A percentile compares a stretch with the other conserved stretches of the same genome.
Conservation (phyloP, 2,797 vertebrate species). For the Thalassophryne amazonica region DNA sequence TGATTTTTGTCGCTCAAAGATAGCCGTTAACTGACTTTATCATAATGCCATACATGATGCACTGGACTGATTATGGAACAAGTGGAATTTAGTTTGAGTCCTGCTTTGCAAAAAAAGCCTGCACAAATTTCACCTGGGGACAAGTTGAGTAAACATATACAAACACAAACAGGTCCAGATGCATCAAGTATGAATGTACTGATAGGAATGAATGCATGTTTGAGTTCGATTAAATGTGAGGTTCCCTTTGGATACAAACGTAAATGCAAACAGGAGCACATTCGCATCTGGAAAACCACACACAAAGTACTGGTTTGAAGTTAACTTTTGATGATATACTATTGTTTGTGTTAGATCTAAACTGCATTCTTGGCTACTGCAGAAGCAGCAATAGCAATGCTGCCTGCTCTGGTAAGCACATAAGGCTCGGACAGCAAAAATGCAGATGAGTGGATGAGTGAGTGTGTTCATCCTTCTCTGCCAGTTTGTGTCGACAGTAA, state of each 20-base stretch:
- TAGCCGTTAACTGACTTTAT: no score
- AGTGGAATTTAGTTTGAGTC: no score
- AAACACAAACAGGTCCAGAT: not conserved
- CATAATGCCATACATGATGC: no score
- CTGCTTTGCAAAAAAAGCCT: not conserved
- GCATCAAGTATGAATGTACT: constrained; percentile 1
- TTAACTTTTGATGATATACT: not conserved
- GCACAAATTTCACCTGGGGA: not conserved
- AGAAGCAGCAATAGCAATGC: not conserved
- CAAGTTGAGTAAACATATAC: not conserved
- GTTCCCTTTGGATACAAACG: not conserved
- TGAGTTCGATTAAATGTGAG: no score
- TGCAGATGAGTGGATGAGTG: no score
- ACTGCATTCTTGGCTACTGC: not conserved
- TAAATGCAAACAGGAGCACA: not conserved
- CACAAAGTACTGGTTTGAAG: not conserved
- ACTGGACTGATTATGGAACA: no score
- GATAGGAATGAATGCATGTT: no score
- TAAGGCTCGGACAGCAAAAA: no score
- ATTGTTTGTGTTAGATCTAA: not conserved
- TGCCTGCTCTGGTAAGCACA: no score
- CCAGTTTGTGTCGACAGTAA: no score
- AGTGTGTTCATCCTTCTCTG: no score
- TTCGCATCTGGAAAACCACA: not conserved
- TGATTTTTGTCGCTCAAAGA: no score